A percentile compares a stretch with the other conserved stretches of the same genome.
Conservation (phyloP, 2,888 invertebrate species). For the Diaphora mendica region DNA sequence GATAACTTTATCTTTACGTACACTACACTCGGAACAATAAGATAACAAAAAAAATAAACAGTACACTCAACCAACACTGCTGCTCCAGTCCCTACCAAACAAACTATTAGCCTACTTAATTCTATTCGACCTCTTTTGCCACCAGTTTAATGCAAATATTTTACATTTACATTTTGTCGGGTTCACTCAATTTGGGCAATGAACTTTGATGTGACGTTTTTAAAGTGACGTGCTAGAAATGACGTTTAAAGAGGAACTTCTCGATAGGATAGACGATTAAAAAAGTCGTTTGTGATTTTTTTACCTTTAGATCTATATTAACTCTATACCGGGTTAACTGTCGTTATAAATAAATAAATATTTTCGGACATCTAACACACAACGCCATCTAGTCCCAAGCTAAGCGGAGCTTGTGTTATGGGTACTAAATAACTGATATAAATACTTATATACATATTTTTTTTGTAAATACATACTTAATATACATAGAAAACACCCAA, state of each 20-base stretch:
- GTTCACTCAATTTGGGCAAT: neutral
- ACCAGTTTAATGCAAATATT: neutral
- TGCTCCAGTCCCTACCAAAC: neutral
- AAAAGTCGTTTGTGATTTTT: neutral
- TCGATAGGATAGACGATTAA: neutral
- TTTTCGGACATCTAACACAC: too few relatives aligned
- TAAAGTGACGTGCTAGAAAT: conserved; percentile 6
- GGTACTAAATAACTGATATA: too few relatives aligned
- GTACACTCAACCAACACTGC: too few relatives aligned
- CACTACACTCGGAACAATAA: neutral
- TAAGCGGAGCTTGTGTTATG: too few relatives aligned
- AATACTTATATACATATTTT: too few relatives aligned
- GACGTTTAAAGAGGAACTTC: conserved; percentile 8
- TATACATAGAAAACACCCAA: too few relatives aligned
- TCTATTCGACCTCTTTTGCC: neutral
- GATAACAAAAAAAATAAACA: neutral
- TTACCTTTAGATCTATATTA: too few relatives aligned
- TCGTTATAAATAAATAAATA: too few relatives aligned
- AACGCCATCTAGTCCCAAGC: too few relatives aligned
- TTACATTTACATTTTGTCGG: neutral
- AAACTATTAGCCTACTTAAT: neutral
- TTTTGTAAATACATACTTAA: too few relatives aligned
- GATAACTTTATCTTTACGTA: neutral
- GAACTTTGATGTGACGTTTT: neutral
- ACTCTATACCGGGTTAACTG: too few relatives aligned